These are phyloP conservation scores for Zaprionus nigranus DNA, from an alignment of 1,140 invertebrate species.

Conservation along the genomic window DNA sequence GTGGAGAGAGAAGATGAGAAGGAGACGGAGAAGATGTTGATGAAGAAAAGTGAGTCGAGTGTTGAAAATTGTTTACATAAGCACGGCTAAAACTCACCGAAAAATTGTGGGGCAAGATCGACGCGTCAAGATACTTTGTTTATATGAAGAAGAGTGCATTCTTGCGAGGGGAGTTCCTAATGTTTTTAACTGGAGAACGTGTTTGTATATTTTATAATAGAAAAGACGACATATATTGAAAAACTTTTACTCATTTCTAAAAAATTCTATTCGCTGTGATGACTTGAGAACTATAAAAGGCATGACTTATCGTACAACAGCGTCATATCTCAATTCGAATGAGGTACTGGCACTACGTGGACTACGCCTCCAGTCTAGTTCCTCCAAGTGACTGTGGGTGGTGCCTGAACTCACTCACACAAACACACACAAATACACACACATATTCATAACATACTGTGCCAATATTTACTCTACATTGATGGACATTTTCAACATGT, in stretches of 20 bases:
- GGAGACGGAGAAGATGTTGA: not conserved
- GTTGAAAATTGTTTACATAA: conserved; percentile 41
- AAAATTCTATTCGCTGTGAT: not conserved
- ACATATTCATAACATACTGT: conserved; percentile 33
- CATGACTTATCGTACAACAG: conserved; percentile 27
- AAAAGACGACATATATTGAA: not conserved
- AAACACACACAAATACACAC: not conserved
- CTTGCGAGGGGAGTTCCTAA: conserved; percentile 9
- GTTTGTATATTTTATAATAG: not conserved
- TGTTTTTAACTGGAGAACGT: not conserved
- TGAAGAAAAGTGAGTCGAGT: conserved; percentile 1
- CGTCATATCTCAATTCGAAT: conserved; percentile 1
- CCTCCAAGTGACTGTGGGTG: conserved; percentile 38
- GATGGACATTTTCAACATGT: conserved; percentile 48
- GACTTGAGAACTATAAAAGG: conserved; percentile 30
- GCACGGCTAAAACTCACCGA: conserved; percentile 30
- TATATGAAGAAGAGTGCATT: conserved; percentile 24
- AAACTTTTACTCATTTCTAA: not conserved
- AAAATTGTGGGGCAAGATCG: conserved; percentile 42
- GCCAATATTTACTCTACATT: conserved; percentile 55
- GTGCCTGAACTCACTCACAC: conserved; percentile 5
- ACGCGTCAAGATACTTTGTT: conserved; percentile 18
- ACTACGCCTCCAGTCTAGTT: conserved; percentile 22
- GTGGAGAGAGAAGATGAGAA: not conserved
- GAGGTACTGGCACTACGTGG: not conserved